Conservation (phyloP, 2,888 invertebrate species). For the Apodemia duryi region DNA sequence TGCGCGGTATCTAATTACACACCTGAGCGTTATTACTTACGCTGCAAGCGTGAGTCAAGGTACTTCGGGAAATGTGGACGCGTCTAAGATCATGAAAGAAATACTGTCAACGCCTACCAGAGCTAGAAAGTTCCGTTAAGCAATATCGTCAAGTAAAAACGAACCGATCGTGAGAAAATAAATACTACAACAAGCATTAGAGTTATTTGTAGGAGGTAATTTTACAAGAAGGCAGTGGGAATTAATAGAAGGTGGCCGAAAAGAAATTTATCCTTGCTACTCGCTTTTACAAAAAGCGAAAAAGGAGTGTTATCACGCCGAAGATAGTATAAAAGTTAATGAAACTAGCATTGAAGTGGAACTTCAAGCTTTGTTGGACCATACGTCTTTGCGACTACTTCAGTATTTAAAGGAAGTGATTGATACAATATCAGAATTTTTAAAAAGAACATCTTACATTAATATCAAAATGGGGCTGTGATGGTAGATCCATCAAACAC, state of each 20-base stretch:
- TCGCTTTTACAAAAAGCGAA: slow-evolving; percentile 12
- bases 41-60: not conserved
- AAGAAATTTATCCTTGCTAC: slow-evolving; percentile 15
- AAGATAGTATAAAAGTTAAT: slow-evolving; percentile 11
- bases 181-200: slow-evolving; percentile 16
- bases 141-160: not conserved
- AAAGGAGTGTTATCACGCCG: not conserved
- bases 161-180: too few species aligned
- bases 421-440: slow-evolving; percentile 1
- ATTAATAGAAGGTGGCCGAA: slow-evolving; percentile 5
- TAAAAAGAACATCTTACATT: slow-evolving; percentile 10
- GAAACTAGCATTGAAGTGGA: slow-evolving; percentile 15
- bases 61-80: not conserved
- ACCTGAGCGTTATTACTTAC: too few species aligned
- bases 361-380: slow-evolving; percentile 14
- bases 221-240: slow-evolving; percentile 16
- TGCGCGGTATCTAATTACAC: too few species aligned
- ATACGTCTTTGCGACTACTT: not conserved
- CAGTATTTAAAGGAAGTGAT: slow-evolving; percentile 14
- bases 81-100: not conserved
- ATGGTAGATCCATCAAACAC: not conserved
- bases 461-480: slow-evolving; percentile 18
- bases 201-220: slow-evolving; percentile 13
- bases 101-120: not conserved
- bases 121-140: not conserved